Conservation (phyloP, 2,797 vertebrate genomes). For the Loriculus beryllinus region DNA sequence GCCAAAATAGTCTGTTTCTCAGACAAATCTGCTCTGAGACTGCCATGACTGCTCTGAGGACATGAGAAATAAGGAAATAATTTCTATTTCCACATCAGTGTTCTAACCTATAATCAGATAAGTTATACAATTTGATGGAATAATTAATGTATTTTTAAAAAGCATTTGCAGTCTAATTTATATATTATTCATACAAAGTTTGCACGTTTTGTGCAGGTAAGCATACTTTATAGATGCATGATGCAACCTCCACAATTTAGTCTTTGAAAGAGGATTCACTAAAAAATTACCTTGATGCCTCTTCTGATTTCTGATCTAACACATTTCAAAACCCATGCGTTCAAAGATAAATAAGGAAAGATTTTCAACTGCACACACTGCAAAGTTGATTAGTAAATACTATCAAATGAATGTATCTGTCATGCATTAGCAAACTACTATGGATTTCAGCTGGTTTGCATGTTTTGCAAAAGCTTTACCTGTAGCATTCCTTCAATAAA, state of each 20-base stretch:
- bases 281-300: background rate
- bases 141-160: background rate
- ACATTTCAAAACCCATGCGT: background rate
- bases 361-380: background rate
- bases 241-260: background rate
- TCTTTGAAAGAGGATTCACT: background rate
- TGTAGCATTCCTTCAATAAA: background rate
- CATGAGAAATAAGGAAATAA: background rate
- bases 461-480: background rate
- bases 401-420: background rate
- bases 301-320: background rate
- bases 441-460: background rate
- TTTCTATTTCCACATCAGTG: background rate
- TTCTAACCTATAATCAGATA: background rate
- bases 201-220: background rate
- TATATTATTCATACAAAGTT: background rate
- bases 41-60: background rate
- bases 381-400: background rate
- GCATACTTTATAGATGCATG: background rate
- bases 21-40: background rate
- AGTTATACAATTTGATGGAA: background rate
- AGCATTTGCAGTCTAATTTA: background rate
- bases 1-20: background rate
- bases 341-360: background rate
- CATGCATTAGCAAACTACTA: background rate